Base-by-base conservation (phyloP, 2,888 invertebrate species). In the Brachypterus glaber region DNA sequence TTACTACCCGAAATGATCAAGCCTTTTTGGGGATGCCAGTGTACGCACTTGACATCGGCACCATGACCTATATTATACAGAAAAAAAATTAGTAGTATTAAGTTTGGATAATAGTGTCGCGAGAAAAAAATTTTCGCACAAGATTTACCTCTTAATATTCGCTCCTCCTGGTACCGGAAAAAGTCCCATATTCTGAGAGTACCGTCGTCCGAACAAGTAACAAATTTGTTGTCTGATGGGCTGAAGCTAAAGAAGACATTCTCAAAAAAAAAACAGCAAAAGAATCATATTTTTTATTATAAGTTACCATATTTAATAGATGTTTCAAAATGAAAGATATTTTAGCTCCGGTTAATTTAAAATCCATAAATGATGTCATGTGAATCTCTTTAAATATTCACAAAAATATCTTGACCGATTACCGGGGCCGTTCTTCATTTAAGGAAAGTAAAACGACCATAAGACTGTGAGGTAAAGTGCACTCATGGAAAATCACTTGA, bases 121-220 rank as follows among this genome's bases (percentile, higher is more conserved):
- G 24, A 27, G 16, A 34, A 34, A 15, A 39, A 14, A 33, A 15
- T 8, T n/a, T 11, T 24, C 8, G 27, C 34, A 32, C 37, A n/a
- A 17, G 39, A 55, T 57, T 58, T 69, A 80, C 81, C 89, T 71
- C 89, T 72, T 33, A 90, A 71, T 55, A 96, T 89, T 62, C 85
- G 79, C 69, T 99, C 98, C 74, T 98, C 97, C 61, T 88, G 84
- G 66, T 91, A 91, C 53, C 91, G 82, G 63, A 89, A 81, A 72
- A 99, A 99, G 71, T 99, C 98, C 91, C 97, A 99, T 59, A 99
- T 88, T 57, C 97, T 76, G 46, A 98, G 79, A 12, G 98, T 98
- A 51, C 97, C 97, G 70, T 99, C 98, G 69, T 99, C 98, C 43
- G 97, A 97, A 73, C 97, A 97, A 41, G 97, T 93, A 17, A 92